phyloP scores from a whole-genome alignment of 2,797 vertebrate species.

The Thalassophryne amazonica region DNA sequence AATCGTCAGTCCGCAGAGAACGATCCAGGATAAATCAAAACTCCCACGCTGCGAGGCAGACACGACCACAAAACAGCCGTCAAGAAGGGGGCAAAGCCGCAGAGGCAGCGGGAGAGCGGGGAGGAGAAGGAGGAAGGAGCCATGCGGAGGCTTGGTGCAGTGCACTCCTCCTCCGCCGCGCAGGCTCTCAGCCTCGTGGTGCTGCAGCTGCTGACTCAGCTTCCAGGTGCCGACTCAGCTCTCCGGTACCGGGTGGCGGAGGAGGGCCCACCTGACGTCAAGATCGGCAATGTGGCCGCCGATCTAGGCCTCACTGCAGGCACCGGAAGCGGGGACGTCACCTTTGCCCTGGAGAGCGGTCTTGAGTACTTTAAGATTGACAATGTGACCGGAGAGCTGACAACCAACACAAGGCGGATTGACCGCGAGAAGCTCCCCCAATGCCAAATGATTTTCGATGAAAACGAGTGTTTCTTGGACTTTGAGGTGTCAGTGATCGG shows the following conservation, averaged over 20 bases:
- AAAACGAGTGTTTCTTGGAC: constrained; percentile 96
- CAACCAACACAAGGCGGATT: constrained; percentile 88
- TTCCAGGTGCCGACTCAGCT: constrained; percentile 85
- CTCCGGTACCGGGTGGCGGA: constrained; percentile 93
- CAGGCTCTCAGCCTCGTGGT: constrained; percentile 76
- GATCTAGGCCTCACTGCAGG: constrained; percentile 92
- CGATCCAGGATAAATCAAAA: constrained; percentile 49
- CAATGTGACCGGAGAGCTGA: constrained; percentile 96
- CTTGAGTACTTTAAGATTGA: constrained; percentile 96
- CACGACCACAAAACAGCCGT: constrained; percentile 26
- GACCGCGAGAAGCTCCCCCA: constrained; percentile 97
- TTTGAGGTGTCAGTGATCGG: constrained; percentile 98
- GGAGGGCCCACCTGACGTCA: constrained; percentile 91
- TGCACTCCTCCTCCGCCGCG: constrained; percentile 72
- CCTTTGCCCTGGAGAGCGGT: constrained; percentile 95
- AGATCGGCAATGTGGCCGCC: constrained; percentile 92
- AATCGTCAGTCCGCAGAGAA: constrained; percentile 57
- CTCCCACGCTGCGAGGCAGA: constrained; percentile 54
- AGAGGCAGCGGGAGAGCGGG: constrained; percentile 13
- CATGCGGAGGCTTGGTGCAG: constrained; percentile 80
- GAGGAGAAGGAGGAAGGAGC: constrained; percentile 48
- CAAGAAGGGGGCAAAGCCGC: constrained; percentile 29
- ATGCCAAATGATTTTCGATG: constrained; percentile 98
- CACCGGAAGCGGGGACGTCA: constrained; percentile 91
- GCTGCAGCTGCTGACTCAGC: constrained; percentile 89